Base-by-base conservation (phyloP, 2,797 vertebrate genomes). In the Sciurus vulgaris region DNA sequence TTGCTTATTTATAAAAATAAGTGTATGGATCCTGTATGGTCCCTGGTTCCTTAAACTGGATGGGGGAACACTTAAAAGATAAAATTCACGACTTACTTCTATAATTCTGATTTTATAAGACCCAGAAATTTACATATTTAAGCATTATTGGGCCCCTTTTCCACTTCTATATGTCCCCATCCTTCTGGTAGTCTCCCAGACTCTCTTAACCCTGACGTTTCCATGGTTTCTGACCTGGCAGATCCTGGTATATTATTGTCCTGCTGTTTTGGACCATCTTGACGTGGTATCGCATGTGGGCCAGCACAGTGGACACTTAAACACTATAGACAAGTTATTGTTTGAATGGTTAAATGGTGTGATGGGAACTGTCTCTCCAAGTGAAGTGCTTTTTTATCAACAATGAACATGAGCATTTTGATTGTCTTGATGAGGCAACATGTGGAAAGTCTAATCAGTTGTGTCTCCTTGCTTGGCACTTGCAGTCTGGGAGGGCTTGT, bases 1-100 rank as follows among this genome's bases (percentile, higher is more conserved):
- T 82, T 89, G 56, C 30, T 90, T 72, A 28, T 69, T 95, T 82
- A 49, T 15, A 86, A 85, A 70, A 77, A 15, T 70, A 82, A 91
- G 41, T 13, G 3, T 18, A 22, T 33, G 3, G 35, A 73, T 72
- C 72, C 11, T 38, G 38, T 38, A 38, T 38, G 22, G 10, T 69
- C 33, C 63, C 15, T 83, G 63, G 15, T 49, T 89, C 47, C 41
- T 72, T 72, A 65, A 41, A 22, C 18, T 61, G 5, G 0, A 13
- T 22, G 56, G 24, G 12, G 12, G 47, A 81, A n/a, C 7, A 41
- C 33, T 54, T 56, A 84, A 47, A 24, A 47, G 44, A 33, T 78
- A 77, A 79, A 38, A 81, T 51, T 76, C 47, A 41, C 11, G 91
- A 14, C 72, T 76, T 76, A 38, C 33, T 14, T 86, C 33, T 26